Evolutionary conservation across 37 sponge, comb jelly and placozoan species (phyloP), one percentile per base, ranked within the genome.

Genomic region (Ianthella basta): DNA sequence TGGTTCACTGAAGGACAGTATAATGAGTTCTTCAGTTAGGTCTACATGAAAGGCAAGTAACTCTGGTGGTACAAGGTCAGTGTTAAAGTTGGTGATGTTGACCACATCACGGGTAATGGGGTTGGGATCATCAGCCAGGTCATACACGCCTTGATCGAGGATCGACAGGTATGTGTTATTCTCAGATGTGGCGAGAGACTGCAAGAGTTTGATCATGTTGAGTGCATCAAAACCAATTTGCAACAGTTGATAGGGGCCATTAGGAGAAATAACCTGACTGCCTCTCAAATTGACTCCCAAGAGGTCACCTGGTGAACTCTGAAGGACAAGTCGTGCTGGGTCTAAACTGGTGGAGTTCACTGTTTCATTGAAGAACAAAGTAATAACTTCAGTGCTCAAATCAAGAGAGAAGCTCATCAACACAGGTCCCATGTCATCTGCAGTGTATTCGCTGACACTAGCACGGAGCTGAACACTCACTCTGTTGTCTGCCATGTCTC

Each of bases 321-420:
- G 27, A 0, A 95, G 83, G 29, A 70, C 23, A 40, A 92, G 55
- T 13, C 82, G 60, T 32, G 85, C 6, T 15, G 85, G 66, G 30
- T 73, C 50, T 19, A 94, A 53, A 61, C 86, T 92, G 77, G 87
- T 85, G 0, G 90, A 88, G 87, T 97, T 89, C 30, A 97, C 91
- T 30, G 92, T 88, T 60, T 97, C 97, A 80, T 97, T 92, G 90
- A 97, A 97, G 8, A 86, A 79, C 15, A 97, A 72, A 5, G 87
- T 82, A 10, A 97, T 59, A 23, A 86, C 63, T 72, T 90, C 95
- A 61, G 90, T 80, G 25, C 94, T 88, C 35, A 97, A 72, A 56
- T 97, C 85, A 18, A 97, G 38, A 29, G 44, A 79, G 75, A 90
- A 91, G 32, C n/a, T 55, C 13, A 81, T 68, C 19, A 97, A 75